Percentiles rank a stretch among this genome's conserved stretches.
Conservation (phyloP, 1,140 invertebrate species). For the Ridgeia piscesae region DNA sequence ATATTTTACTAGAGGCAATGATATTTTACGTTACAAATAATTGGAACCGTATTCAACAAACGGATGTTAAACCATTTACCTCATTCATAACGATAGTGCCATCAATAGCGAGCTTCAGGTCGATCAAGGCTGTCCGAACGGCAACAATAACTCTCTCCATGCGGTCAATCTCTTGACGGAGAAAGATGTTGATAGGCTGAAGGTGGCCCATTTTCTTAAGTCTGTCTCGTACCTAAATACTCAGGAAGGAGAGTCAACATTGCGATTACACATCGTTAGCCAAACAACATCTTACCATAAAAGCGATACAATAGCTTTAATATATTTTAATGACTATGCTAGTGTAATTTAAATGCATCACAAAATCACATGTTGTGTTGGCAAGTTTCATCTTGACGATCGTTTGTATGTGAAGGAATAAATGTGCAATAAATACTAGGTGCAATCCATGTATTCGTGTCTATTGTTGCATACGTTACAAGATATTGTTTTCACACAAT, state of each 20-base stretch:
- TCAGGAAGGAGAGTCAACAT: not conserved
- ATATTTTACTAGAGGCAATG: too few relatives aligned
- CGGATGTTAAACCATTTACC: not conserved
- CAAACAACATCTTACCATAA: not conserved
- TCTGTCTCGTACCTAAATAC: constrained; percentile 73
- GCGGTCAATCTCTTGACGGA: constrained; percentile 91
- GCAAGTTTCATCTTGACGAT: constrained; percentile 57
- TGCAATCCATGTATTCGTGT: too few relatives aligned
- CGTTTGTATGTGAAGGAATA: not conserved
- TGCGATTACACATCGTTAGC: not conserved
- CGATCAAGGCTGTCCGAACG: constrained; percentile 79
- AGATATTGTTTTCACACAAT: not conserved
- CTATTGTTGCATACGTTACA: not conserved
- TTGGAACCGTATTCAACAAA: not conserved
- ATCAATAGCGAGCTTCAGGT: constrained; percentile 92
- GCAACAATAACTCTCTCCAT: constrained; percentile 83
- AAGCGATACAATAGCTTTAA: not conserved
- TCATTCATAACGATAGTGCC: constrained; percentile 92
- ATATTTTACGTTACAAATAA: too few relatives aligned
- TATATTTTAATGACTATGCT: not conserved
- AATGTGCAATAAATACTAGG: not conserved
- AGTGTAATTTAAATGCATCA: not conserved
- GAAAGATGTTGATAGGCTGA: constrained; percentile 93
- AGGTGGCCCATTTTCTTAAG: constrained; percentile 83
- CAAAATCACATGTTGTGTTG: not conserved